Base-by-base conservation (phyloP, 2,113 vertebrate species). In the Anarrhichthys ocellatus region DNA sequence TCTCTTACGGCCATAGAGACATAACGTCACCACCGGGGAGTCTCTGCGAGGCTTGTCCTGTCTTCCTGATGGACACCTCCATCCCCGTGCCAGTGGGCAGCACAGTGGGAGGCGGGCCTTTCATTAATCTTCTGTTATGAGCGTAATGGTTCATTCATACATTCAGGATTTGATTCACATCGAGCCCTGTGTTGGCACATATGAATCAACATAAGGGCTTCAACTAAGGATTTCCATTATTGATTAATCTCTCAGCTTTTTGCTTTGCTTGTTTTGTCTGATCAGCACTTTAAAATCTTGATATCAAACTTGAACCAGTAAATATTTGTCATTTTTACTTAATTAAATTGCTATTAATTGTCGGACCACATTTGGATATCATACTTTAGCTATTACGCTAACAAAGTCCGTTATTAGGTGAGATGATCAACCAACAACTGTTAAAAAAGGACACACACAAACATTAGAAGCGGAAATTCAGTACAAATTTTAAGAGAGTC, bases 31-130 rank as follows among this genome's bases (percentile, higher is more conserved):
- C 72, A 82, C 90, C 86, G 74, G 54, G 68, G 65, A 75, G 66
- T 18, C 76, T 86, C 65, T 27, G 59, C 68, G 61, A 81, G 68
- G 50, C 70, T 36, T 77, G 65, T 44, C 44, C 68, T 66, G 76
- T 92, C 81, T 72, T 10, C 76, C 27, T 87, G 89, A 93, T 74
- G 82, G 91, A 88, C 92, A 86, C 67, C 72, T 85, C 80, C 80
- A 63, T 88, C 83, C 75, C 67, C 50, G 76, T 85, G 79, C 73
- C 78, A 87, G 81, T 80, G 81, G 86, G 88, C 84, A 88, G 73
- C 77, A 40, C 54, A 80, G 89, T 83, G 56, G 83, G 87, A 77
- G 54, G 73, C 54, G 50, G 68, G 69, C 42, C 78, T 81, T 85
- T 88, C 59, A 82, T 89, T 91, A 87, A 79, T 84, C 79, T 78